A percentile compares a stretch with the other conserved stretches of the same genome.
Evolutionary conservation across 2,113 vertebrate species (phyloP).

Genomic region (Gracilinanus agilis): DNA sequence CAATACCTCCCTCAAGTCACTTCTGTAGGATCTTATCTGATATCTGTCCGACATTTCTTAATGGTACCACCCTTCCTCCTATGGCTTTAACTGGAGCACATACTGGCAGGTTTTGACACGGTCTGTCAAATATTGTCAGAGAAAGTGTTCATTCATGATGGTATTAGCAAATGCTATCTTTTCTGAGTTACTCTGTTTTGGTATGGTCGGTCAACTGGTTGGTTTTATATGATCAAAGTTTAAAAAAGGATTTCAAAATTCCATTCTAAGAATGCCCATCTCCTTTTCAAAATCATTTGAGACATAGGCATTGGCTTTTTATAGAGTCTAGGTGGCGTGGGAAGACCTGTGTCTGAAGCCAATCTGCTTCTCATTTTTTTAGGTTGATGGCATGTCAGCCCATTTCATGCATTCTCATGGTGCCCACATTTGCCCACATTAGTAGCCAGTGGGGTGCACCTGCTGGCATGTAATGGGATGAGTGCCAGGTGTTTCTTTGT

Average conservation of each 20-base stretch:
- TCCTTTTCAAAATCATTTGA: background rate
- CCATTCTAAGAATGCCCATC: background rate
- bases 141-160: slow-evolving; percentile 1
- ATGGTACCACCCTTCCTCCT: background rate
- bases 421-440: background rate
- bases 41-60: background rate
- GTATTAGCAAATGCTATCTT: background rate
- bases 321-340: background rate
- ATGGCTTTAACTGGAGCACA: background rate
- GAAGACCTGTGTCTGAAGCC: background rate
- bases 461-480: too few species aligned
- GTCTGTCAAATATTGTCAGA: background rate
- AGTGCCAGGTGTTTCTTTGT: too few species aligned
- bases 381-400: background rate
- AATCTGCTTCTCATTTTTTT: background rate
- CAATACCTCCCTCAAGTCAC: background rate
- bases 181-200: background rate
- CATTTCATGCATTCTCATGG: background rate
- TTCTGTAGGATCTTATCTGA: background rate
- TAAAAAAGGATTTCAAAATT: background rate
- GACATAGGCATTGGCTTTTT: background rate
- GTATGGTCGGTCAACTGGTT: background rate
- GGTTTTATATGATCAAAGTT: background rate
- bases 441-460: background rate
- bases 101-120: background rate